These are phyloP conservation scores for Timema cristinae DNA, from an alignment of 2,888 invertebrate species.

Conservation along the genomic window DNA sequence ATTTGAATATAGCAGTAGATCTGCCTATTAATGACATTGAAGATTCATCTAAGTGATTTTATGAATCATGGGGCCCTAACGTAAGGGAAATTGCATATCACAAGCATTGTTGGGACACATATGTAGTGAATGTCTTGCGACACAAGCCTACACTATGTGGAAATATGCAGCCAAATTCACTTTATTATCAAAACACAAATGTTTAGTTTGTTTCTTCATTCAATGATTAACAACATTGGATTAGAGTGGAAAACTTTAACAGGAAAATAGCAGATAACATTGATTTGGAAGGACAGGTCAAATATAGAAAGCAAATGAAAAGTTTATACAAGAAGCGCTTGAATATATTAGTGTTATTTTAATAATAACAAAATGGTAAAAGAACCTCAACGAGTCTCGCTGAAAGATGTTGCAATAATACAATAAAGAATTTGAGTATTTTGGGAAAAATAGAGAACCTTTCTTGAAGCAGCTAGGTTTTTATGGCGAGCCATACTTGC, in stretches of 20 bases:
- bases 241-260: neutral
- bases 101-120: neutral
- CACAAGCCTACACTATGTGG: neutral
- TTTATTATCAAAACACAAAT: neutral
- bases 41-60: neutral
- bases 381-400: neutral
- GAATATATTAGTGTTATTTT: neutral
- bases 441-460: neutral
- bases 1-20: neutral
- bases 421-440: neutral
- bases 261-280: neutral
- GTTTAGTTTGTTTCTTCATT: neutral
- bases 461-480: neutral
- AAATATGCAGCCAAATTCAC: neutral
- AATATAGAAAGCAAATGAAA: neutral
- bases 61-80: neutral
- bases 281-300: neutral
- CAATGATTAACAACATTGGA: neutral
- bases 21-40: neutral
- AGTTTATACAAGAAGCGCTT: neutral
- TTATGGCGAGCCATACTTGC: neutral
- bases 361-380: neutral
- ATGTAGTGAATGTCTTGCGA: constrained; percentile 2
- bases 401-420: constrained; percentile 3
- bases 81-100: neutral